A percentile compares a stretch with the other conserved stretches of the same genome.
phyloP scores from a whole-genome alignment of 2,113 vertebrate species.

The Uria lomvia region DNA sequence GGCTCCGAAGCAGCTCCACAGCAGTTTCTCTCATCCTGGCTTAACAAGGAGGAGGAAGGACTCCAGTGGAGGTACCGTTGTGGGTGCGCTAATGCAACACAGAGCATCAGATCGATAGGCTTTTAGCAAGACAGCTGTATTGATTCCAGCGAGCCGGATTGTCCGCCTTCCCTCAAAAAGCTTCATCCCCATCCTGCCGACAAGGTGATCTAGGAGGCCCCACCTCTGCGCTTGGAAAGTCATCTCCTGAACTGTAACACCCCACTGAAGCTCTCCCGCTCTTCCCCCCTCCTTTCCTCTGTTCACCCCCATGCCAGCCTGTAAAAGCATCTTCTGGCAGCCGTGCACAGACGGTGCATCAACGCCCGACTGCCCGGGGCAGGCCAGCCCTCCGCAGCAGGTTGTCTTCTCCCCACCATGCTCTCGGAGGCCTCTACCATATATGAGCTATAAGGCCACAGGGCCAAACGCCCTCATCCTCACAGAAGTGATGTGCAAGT shows the following conservation, averaged over 20 bases:
- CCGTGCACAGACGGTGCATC: rapidly evolving
- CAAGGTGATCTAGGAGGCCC: background rate
- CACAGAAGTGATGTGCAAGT: rapidly evolving
- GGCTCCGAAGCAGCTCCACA: rapidly evolving
- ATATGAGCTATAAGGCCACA: rapidly evolving
- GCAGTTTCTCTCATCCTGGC: background rate
- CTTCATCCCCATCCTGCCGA: background rate
- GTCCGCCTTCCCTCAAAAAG: rapidly evolving
- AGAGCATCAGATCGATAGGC: background rate
- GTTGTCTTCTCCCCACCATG: background rate
- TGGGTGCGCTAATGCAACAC: background rate
- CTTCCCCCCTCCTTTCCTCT: background rate
- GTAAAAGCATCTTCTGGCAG: background rate
- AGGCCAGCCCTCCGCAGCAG: background rate
- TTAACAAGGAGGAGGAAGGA: background rate
- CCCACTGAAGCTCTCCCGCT: background rate
- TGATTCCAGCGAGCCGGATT: rapidly evolving
- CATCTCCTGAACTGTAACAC: background rate
- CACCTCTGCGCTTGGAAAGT: rapidly evolving
- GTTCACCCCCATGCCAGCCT: too few species aligned
- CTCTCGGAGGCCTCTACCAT: rapidly evolving
- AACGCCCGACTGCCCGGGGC: rapidly evolving
- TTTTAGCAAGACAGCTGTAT: background rate
- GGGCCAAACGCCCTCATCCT: rapidly evolving
- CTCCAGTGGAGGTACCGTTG: background rate